Base-by-base conservation (phyloP, 1,140 invertebrate species). In the Lucilia sericata region DNA sequence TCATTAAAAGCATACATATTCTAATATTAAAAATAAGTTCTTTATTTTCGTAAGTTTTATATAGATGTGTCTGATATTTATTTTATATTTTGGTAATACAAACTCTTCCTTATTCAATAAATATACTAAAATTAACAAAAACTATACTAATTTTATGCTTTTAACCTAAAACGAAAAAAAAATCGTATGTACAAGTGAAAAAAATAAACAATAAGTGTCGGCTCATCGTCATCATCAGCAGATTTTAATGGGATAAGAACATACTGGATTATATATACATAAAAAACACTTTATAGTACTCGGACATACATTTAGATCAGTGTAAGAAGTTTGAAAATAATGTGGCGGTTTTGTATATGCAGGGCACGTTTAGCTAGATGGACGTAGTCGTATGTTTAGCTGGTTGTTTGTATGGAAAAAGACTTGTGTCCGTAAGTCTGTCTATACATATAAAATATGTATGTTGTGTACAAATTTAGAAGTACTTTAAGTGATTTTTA, bases 401-500 rank as follows among this genome's bases (percentile, higher is more conserved):
- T 60, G 55, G 55, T n/a, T 42, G 55, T n/a, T 47, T 78, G 17
- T 14, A 55, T 55, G 51, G 12, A 55, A 55, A n/a, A 55, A 55
- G 17, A 7, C 13, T 55, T 55, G 51, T 42, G 42, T 42, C 2
- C 10, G 42, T 3, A 55, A 55, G 13, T n/a, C 51, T 55, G 17
- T 42, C 51, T 55, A 13, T n/a, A 55, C 49, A 49, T 55, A 55
- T 42, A 42, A 3, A 42, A 42, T n/a, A 55, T 55, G 51, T n/a
- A 55, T 55, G 51, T 55, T 55, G 51, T 55, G 17, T 17, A 55
- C 17, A 55, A 42, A 8, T 42, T 42, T 49, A 42, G 13, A 80
- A 80, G 47, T 80, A 80, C 42, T 80, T 78, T 80, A 80, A 80
- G 76, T 80, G 76, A 80, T 80, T 80, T 80, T 80, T 49, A 80